Evolutionary conservation across 2,113 vertebrate species (phyloP).

Genomic region (Hemichromis elongatus): DNA sequence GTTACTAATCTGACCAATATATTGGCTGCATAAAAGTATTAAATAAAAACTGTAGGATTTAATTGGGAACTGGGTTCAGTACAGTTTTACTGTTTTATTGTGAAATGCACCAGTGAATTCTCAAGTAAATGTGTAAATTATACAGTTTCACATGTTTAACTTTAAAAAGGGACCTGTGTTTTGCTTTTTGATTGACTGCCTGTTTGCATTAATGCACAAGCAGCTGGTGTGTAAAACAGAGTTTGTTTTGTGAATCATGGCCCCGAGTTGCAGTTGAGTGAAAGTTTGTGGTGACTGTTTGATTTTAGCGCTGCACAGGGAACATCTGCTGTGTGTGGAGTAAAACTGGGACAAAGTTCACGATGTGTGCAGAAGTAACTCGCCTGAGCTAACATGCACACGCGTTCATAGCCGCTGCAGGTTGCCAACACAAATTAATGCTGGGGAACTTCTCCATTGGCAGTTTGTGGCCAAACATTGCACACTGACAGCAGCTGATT

Average conservation of each 20-base stretch:
- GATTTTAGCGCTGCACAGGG: background rate
- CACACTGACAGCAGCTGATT: background rate
- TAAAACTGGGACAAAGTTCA: conserved; percentile 23
- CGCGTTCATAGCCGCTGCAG: background rate
- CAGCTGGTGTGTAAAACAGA: background rate
- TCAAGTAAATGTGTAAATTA: background rate
- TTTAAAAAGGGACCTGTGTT: too few species aligned
- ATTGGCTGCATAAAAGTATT: background rate
- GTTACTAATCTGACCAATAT: too few species aligned
- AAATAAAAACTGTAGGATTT: background rate
- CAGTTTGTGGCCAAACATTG: background rate
- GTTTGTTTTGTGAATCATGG: background rate
- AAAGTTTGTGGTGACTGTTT: background rate
- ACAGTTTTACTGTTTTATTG: too few species aligned
- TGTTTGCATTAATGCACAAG: background rate
- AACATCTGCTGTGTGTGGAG: background rate
- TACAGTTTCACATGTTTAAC: background rate
- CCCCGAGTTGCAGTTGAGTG: background rate
- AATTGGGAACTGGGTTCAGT: too few species aligned
- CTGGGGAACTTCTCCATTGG: background rate
- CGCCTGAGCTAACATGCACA: background rate
- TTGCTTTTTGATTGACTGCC: background rate
- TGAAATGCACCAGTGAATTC: background rate
- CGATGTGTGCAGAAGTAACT: background rate
- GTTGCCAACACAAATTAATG: background rate